Percentiles rank a stretch among this genome's conserved stretches.
These are phyloP conservation scores for Cyprinella venusta DNA, from an alignment of 2,797 vertebrate genomes.

Conservation along the genomic window DNA sequence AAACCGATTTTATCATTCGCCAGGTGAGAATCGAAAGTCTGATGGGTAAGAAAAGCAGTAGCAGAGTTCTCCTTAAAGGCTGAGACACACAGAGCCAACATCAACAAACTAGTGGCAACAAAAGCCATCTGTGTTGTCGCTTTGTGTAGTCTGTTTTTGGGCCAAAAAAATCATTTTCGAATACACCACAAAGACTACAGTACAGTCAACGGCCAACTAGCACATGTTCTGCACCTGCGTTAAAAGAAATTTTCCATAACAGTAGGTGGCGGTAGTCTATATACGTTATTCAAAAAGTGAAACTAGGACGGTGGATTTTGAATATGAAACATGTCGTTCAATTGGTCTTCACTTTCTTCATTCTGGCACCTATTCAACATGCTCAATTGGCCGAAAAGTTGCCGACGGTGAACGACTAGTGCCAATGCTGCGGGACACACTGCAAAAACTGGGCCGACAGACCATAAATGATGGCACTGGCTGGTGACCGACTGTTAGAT, in stretches of 20 bases:
- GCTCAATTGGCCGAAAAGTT: neutral
- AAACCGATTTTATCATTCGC: neutral
- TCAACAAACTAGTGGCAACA: neutral
- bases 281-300: neutral
- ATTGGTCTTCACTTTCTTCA: neutral
- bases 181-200: neutral
- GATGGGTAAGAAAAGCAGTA: constrained; percentile 1
- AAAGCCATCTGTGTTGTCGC: neutral
- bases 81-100: neutral
- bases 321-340: neutral
- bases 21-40: neutral
- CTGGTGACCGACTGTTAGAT: neutral
- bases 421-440: neutral
- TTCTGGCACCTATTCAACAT: neutral
- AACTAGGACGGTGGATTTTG: neutral
- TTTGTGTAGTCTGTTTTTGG: neutral
- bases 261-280: neutral
- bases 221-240: neutral
- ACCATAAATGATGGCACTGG: neutral
- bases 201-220: neutral
- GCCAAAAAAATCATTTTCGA: neutral
- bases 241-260: neutral
- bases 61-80: constrained; percentile 1
- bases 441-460: neutral
- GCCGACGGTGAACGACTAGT: neutral